Evolutionary conservation across 2,888 invertebrate genomes (phyloP).

Genomic region (Pomacea canaliculata): DNA sequence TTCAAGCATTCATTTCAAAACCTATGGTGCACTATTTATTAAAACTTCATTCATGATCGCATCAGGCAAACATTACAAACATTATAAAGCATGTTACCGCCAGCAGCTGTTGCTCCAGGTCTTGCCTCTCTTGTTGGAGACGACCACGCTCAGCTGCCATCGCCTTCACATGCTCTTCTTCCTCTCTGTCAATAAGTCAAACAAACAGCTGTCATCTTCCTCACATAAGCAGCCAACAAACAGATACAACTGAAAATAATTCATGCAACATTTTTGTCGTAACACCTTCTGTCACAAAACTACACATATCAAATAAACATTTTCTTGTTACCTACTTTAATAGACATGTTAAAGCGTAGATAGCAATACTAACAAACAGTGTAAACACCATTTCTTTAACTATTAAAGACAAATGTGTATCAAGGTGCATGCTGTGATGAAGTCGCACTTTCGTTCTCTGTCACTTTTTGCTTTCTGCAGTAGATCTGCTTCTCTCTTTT

Average conservation of each 20-base stretch:
- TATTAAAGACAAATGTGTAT: too few relatives aligned
- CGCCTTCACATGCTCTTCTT: conserved; percentile 49
- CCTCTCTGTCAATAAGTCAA: conserved; percentile 32
- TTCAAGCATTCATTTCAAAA: too few relatives aligned
- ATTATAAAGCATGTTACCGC: conserved; percentile 33
- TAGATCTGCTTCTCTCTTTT: conserved; percentile 56
- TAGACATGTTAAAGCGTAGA: too few relatives aligned
- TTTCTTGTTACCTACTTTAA: too few relatives aligned
- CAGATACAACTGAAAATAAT: neutral
- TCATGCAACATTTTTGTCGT: too few relatives aligned
- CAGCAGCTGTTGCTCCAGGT: conserved; percentile 44
- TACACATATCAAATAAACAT: too few relatives aligned
- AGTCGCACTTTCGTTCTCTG: conserved; percentile 50
- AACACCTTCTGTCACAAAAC: too few relatives aligned
- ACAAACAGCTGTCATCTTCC: conserved; percentile 33
- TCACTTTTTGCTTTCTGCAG: conserved; percentile 47
- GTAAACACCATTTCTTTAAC: too few relatives aligned
- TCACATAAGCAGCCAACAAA: neutral
- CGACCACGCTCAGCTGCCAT: conserved; percentile 52
- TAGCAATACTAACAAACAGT: too few relatives aligned
- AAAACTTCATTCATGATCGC: too few relatives aligned
- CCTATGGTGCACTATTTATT: too few relatives aligned
- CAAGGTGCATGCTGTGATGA: neutral
- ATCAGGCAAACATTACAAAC: too few relatives aligned
- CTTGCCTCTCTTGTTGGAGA: conserved; percentile 51